A percentile compares a stretch with the other conserved stretches of the same genome.
These are phyloP conservation scores for Epizoanthus scotinus DNA, from an alignment of 92 coral and sea anemone species.

Conservation along the genomic window DNA sequence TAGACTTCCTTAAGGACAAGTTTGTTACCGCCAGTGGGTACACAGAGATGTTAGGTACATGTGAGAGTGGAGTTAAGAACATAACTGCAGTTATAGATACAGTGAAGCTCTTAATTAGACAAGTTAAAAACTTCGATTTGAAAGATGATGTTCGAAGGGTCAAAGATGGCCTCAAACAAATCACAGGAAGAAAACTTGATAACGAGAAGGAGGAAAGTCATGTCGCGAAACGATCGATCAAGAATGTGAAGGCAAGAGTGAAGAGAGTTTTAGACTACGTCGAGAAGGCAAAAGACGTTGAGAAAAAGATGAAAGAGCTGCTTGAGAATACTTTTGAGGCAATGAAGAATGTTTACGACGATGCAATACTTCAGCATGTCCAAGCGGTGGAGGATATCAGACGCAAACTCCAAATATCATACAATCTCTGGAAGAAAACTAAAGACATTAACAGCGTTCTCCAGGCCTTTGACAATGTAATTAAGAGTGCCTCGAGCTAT, in stretches of 20 bases:
- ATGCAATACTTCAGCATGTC: slow-evolving; percentile 70
- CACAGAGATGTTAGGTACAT: slow-evolving; percentile 83
- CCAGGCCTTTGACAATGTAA: slow-evolving; percentile 74
- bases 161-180: slow-evolving; percentile 69
- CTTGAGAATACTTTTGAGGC: slow-evolving; percentile 77
- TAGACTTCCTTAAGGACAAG: slow-evolving; percentile 60
- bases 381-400: slow-evolving; percentile 71
- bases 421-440: slow-evolving; percentile 76
- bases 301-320: slow-evolving; percentile 65
- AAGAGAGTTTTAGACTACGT: slow-evolving; percentile 76
- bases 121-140: slow-evolving; percentile 75
- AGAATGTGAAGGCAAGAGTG: slow-evolving; percentile 53
- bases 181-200: slow-evolving; percentile 77
- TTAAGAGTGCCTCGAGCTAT: slow-evolving; percentile 72
- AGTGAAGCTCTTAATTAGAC: slow-evolving; percentile 69
- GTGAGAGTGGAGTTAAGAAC: slow-evolving; percentile 79
- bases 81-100: slow-evolving; percentile 84
- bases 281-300: slow-evolving; percentile 64
- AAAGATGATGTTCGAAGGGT: slow-evolving; percentile 85
- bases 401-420: slow-evolving; percentile 66
- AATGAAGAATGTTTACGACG: slow-evolving; percentile 74
- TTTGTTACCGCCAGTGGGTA: slow-evolving; percentile 79
- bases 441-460: slow-evolving; percentile 70
- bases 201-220: slow-evolving; percentile 32
- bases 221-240: slow-evolving; percentile 49